Conservation (phyloP, 2,888 invertebrate species). For the Mayetiola destructor region DNA sequence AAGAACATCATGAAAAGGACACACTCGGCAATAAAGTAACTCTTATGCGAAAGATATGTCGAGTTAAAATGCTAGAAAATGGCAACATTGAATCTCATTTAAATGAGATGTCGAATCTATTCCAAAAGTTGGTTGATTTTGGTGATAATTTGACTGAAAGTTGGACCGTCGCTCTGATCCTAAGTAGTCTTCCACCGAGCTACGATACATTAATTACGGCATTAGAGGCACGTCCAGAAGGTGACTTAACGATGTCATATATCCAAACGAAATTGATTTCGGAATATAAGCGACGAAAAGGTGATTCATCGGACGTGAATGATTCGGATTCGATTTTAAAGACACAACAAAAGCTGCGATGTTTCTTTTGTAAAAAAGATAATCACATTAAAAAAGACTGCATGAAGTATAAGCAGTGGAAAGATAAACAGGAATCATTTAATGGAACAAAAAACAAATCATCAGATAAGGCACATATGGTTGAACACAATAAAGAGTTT, state of each 20-base stretch:
- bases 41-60: slow-evolving; percentile 17
- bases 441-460: not conserved
- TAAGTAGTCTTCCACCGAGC: slow-evolving; percentile 1
- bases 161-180: not conserved
- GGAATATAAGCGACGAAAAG: not conserved
- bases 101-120: slow-evolving; percentile 16
- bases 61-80: slow-evolving; percentile 17
- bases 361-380: slow-evolving; percentile 19
- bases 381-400: slow-evolving; percentile 18
- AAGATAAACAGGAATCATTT: not conserved
- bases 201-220: slow-evolving; percentile 17
- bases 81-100: slow-evolving; percentile 17
- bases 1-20: slow-evolving; percentile 16
- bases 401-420: slow-evolving; percentile 16
- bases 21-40: slow-evolving; percentile 17
- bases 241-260: not conserved
- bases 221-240: slow-evolving; percentile 17
- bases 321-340: not conserved
- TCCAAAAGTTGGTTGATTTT: slow-evolving; percentile 14
- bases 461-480: not conserved
- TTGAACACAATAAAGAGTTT: not conserved
- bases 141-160: not conserved
- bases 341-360: slow-evolving; percentile 3
- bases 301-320: not conserved
- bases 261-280: not conserved